These are phyloP conservation scores for Ecdyonurus torrentis DNA, from an alignment of 2,888 invertebrate species.

Conservation along the genomic window DNA sequence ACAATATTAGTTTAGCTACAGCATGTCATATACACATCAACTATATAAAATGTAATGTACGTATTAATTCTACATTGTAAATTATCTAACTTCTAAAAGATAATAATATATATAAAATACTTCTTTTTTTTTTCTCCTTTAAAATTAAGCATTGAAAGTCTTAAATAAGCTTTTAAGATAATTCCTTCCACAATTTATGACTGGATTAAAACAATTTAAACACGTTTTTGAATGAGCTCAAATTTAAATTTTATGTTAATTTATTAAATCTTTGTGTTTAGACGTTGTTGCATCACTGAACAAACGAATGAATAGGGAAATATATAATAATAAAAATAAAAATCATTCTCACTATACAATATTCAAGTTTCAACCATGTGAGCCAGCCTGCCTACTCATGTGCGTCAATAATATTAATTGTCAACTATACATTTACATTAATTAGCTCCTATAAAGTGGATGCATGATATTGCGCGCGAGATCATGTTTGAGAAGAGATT, in stretches of 20 bases:
- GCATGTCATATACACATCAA: neutral
- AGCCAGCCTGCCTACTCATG: too few species aligned
- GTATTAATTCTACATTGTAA: neutral
- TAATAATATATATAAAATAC: neutral
- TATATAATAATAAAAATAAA: too few species aligned
- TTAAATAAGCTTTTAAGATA: neutral
- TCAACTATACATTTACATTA: too few species aligned
- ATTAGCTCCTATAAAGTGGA: too few species aligned
- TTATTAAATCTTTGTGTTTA: neutral
- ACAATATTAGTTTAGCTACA: too few species aligned
- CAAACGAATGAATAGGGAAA: too few species aligned
- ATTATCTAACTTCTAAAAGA: neutral
- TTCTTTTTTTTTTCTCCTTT: neutral
- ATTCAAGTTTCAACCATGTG: too few species aligned
- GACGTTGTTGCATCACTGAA: neutral
- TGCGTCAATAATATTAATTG: too few species aligned
- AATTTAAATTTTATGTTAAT: constrained; percentile 3
- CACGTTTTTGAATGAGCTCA: constrained; percentile 4
- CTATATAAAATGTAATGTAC: too few species aligned
- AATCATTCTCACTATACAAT: too few species aligned
- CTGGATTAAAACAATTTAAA: constrained; percentile 4
- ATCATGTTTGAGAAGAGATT: too few species aligned
- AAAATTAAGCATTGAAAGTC: neutral
- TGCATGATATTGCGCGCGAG: too few species aligned
- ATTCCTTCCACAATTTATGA: neutral